Conservation (phyloP, 2,888 invertebrate genomes). For the Muscina levida region DNA sequence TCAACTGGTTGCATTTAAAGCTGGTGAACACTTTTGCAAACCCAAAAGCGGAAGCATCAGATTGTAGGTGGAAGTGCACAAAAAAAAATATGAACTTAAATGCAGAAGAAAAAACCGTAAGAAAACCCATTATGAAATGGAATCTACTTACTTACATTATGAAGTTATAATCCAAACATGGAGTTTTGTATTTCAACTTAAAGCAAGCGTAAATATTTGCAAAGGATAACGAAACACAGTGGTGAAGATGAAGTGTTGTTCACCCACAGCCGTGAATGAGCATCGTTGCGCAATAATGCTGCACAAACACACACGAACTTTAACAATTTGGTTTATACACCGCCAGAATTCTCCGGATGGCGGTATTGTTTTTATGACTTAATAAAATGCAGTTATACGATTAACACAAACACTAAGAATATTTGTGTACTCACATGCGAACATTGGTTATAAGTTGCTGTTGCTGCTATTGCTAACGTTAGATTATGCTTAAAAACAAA, state of each 20-base stretch:
- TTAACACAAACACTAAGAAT: conserved; percentile 21
- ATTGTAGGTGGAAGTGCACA: neutral
- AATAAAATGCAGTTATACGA: conserved; percentile 44
- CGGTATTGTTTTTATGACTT: conserved; percentile 53
- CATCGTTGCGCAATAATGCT: too few species aligned
- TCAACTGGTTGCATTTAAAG: conserved; percentile 32
- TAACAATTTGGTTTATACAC: neutral
- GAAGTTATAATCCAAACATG: conserved; percentile 14
- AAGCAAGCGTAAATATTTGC: conserved; percentile 35
- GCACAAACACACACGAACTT: too few species aligned
- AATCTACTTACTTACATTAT: conserved; percentile 32
- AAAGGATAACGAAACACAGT: conserved; percentile 14
- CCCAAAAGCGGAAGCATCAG: neutral
- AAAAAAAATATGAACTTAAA: conserved; percentile 18
- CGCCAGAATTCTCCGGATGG: neutral
- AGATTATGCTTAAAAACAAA: neutral
- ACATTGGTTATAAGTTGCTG: conserved; percentile 8
- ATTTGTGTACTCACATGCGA: neutral
- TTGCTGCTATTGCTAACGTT: neutral
- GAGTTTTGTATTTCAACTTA: conserved; percentile 28
- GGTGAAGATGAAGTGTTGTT: neutral
- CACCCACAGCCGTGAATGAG: too few species aligned
- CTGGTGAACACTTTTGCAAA: conserved; percentile 22
- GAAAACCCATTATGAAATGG: neutral
- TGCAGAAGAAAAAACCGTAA: neutral